Evolutionary conservation across 2,797 vertebrate species (phyloP).

Genomic region (Enteromius mattozi): DNA sequence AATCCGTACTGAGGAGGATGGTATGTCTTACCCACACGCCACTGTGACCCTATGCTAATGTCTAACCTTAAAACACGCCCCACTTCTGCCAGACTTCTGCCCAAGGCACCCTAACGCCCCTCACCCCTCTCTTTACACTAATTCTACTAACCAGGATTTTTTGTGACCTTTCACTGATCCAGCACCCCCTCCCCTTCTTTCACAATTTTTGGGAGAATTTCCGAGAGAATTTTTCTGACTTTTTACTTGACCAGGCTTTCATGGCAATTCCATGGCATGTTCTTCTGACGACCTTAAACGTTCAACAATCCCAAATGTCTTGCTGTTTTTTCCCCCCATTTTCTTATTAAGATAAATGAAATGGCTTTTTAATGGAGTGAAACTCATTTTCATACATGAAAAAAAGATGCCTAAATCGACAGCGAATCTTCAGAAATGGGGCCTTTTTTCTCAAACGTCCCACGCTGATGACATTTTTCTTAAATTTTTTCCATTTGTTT

Average conservation of each 20-base stretch:
- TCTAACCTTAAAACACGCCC: conserved; percentile 53
- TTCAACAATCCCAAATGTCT: conserved; percentile 76
- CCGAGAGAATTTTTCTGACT: conserved; percentile 50
- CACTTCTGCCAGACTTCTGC: conserved; percentile 64
- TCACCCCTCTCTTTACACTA: conserved; percentile 61
- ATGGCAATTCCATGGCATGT: conserved; percentile 77
- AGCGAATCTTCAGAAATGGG: conserved; percentile 78
- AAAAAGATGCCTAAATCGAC: conserved; percentile 62
- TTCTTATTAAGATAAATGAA: conserved; percentile 65
- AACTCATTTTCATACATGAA: conserved; percentile 63
- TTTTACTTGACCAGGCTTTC: conserved; percentile 72
- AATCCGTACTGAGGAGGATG: conserved; percentile 99
- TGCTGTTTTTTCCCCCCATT: conserved; percentile 63
- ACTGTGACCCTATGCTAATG: conserved; percentile 50
- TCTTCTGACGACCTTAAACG: conserved; percentile 72
- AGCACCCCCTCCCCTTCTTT: background rate
- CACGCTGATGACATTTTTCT: conserved; percentile 70
- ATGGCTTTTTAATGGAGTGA: conserved; percentile 71
- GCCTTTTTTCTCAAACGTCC: conserved; percentile 67
- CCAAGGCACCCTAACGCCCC: conserved; percentile 64
- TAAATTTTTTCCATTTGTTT: conserved; percentile 72
- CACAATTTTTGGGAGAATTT: conserved; percentile 48
- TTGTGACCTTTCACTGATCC: conserved; percentile 25
- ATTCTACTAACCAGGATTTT: conserved; percentile 68
- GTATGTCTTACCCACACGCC: conserved; percentile 87